A percentile compares a stretch with the other conserved stretches of the same genome.
phyloP scores from a whole-genome alignment of 1,140 invertebrate genomes.

The Babylonia areolata region DNA sequence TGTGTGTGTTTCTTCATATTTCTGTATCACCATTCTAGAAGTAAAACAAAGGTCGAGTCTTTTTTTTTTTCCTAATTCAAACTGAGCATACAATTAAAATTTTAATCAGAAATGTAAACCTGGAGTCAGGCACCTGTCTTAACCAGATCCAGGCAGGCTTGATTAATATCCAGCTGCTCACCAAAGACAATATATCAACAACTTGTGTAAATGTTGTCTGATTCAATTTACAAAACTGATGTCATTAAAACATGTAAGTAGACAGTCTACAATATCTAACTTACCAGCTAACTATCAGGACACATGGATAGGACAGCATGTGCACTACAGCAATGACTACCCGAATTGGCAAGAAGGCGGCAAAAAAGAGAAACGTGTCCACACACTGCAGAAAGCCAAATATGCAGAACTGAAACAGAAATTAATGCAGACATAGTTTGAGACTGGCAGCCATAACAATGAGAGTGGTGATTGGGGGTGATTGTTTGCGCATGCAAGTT shows the following conservation, averaged over 20 bases:
- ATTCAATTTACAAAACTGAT: too few species aligned
- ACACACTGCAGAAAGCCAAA: slow-evolving; percentile 98
- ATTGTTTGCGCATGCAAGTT: too few species aligned
- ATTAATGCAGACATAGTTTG: background rate
- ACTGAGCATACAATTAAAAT: too few species aligned
- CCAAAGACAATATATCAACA: too few species aligned
- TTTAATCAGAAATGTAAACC: background rate
- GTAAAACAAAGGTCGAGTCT: too few species aligned
- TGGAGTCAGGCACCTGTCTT: too few species aligned
- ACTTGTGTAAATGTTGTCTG: too few species aligned
- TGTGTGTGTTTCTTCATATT: background rate
- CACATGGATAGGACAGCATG: slow-evolving; percentile 69
- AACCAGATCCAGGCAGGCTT: too few species aligned
- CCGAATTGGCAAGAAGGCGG: slow-evolving; percentile 96
- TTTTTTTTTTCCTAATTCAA: background rate
- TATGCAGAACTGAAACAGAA: slow-evolving; percentile 85
- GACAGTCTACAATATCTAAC: slow-evolving; percentile 8
- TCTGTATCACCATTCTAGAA: too few species aligned
- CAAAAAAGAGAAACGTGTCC: slow-evolving; percentile 98
- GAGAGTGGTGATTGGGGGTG: too few species aligned
- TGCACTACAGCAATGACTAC: slow-evolving; percentile 85
- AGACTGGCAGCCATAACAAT: too few species aligned
- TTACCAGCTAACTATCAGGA: slow-evolving; percentile 64
- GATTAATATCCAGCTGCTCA: too few species aligned
- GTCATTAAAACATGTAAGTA: background rate